These are phyloP conservation scores for Danio albolineatus DNA, from an alignment of 2,797 vertebrate genomes.

Conservation along the genomic window DNA sequence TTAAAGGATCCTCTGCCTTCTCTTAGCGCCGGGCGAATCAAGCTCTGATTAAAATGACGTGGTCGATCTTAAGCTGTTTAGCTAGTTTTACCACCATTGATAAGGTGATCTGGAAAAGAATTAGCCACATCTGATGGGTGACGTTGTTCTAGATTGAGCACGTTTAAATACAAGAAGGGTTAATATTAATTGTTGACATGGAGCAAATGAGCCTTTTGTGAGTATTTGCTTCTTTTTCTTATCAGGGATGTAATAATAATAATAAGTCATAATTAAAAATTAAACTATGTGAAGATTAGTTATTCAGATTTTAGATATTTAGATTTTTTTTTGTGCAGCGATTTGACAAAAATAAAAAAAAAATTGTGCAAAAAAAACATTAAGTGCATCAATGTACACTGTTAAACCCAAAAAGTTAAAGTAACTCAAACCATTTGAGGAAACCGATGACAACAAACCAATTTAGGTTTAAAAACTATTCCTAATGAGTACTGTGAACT, in stretches of 20 bases:
- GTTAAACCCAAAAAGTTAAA: no score
- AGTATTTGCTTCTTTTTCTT: neutral
- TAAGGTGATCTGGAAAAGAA: conserved; percentile 48
- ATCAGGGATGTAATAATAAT: neutral
- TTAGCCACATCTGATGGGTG: conserved; percentile 35
- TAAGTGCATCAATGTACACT: no score
- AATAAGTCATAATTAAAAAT: no score
- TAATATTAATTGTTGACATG: neutral
- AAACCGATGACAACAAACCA: no score
- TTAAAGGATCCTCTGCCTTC: conserved; percentile 51
- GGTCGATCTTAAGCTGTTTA: conserved; percentile 60
- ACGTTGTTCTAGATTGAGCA: conserved; percentile 2
- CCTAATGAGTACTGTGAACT: no score
- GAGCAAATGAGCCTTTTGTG: neutral
- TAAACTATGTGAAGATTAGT: neutral
- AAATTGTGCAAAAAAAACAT: no score
- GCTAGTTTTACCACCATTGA: conserved; percentile 46
- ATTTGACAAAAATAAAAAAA: no score
- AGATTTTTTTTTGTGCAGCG: no score
- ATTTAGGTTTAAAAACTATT: no score
- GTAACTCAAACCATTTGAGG: no score
- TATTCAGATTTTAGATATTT: neutral
- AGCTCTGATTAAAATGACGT: conserved; percentile 63
- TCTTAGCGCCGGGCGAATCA: conserved; percentile 40
- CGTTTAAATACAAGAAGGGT: conserved; percentile 18